Base-by-base conservation (phyloP, 1,140 invertebrate genomes). In the Cydia fagiglandana region DNA sequence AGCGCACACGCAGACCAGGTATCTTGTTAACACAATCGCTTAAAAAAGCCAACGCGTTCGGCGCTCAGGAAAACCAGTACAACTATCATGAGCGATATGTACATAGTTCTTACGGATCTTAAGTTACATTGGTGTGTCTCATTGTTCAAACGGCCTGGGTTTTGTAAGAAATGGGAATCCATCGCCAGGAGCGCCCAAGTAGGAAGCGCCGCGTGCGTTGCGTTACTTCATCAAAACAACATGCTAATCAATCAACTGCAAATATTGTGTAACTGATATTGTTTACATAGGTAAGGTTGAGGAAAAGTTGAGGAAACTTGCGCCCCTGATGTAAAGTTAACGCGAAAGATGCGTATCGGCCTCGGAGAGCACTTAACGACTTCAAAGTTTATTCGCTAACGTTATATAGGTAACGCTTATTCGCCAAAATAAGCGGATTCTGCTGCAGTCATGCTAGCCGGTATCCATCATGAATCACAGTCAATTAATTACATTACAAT, bases 211-310 rank as follows among this genome's bases (percentile, higher is more conserved):
- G 10, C 3, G 66, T 34, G 15, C 28, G 66, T 34, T 34, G 28
- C 38, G 66, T 70, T 70, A 15, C 66, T 34, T 34, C 66, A 34
- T 24, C 53, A 56, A 20, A 17, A 7, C n/a, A 56, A 83, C 87
- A 83, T 78, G 79, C 75, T 81, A 79, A 82, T 80, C 77, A 85
- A 79, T 81, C 75, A 81, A 75, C 76, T 82, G 80, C 76, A 64
- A 83, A 78, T 81, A 79, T 82, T 82, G 76, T 74, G 79, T 74
- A 81, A 81, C 20, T 61, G 56, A 24, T 61, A 61, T 70, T 70
- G 66, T 34, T 68, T 30, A 68, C 28, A 15, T 20, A 34, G 38
- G 13, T 17, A 47, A 47, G 7, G 4, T 12, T 24, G 20, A 17
- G 56, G 56, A 24, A 47, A 47, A 2, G 4, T 12, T 24, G 20